Base-by-base conservation (phyloP, 2,888 invertebrate genomes). In the Phyto melanocephala region DNA sequence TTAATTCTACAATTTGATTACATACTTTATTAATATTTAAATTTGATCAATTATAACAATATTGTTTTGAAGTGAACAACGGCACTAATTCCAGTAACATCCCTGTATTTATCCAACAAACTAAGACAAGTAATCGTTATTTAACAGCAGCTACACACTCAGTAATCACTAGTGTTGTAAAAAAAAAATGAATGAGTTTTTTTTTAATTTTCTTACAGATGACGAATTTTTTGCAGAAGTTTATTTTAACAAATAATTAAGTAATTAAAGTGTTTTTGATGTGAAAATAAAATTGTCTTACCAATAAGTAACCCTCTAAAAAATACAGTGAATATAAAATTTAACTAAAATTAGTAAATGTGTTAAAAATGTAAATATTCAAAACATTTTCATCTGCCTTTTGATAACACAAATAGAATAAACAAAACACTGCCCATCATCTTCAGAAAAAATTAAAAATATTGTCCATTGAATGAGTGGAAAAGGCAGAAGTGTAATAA, bases 271-370 rank as follows among this genome's bases (percentile, higher is more conserved):
- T 63, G 75, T 72, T 68, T 77, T 75, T 75, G 45, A 65, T 67
- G 70, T 72, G 8, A 72, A 72, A 81, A 85, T 77, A 81, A 80
- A 84, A 70, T 84, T 85, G 83, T 84, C 80, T 84, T 85, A 47
- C 7, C 24, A 35, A 8, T 45, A 28, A 37, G 74, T 74, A 35
- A 63, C 63, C 3, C 10, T 24, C 35, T 42, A 5, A 50, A 54
- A 3, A 42, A 58, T 45, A 50, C 1, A 50, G 50, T 28, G 5
- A 42, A 45, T 11, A 52, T 45, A 42, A 60, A 67, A 54, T 52
- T 13, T 11, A n/a, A 17, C 2, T 1, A 7, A 13, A 33, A 6
- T 11, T 2, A 11, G 37, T 22, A 37, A 11, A 28, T 54, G 11
- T 42, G 10, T 42, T 50, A 22, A 15, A 35, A 71, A 35, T 11